A percentile compares a stretch with the other conserved stretches of the same genome.
Evolutionary conservation across 1,140 invertebrate species (phyloP).

Genomic region (Oncopodura yosiiana): DNA sequence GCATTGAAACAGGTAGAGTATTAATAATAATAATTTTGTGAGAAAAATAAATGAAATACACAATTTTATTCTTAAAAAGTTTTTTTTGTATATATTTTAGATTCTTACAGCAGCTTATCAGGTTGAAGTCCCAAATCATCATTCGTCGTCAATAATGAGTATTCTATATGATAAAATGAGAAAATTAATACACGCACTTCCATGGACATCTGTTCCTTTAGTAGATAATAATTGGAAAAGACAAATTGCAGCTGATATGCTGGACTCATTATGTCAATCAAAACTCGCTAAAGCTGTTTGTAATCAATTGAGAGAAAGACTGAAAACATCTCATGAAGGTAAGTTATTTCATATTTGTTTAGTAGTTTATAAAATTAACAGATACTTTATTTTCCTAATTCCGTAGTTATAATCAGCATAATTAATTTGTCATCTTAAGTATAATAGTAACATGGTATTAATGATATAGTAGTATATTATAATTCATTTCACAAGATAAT

Average conservation of each 20-base stretch:
- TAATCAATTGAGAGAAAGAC: constrained; percentile 48
- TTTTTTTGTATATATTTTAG: constrained; percentile 36
- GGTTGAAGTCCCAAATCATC: constrained; percentile 68
- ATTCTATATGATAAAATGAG: constrained; percentile 66
- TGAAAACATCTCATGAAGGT: constrained; percentile 33
- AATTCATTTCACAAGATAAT: too few species aligned
- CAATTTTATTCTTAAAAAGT: not conserved
- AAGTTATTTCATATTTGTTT: too few species aligned
- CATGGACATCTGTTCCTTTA: constrained; percentile 53
- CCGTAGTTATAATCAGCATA: too few species aligned
- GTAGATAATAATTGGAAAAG: constrained; percentile 62
- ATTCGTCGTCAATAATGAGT: constrained; percentile 62
- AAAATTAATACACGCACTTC: constrained; percentile 54
- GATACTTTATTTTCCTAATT: too few species aligned
- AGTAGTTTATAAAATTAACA: too few species aligned
- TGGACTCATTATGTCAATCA: constrained; percentile 59
- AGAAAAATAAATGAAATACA: constrained; percentile 26
- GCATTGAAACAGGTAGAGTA: constrained; percentile 57
- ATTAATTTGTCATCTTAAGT: too few species aligned
- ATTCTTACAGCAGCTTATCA: constrained; percentile 70
- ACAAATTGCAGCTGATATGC: constrained; percentile 59
- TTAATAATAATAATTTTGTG: not conserved
- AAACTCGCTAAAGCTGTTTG: constrained; percentile 67
- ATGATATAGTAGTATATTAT: too few species aligned
- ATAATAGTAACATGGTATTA: too few species aligned